Base-by-base conservation (phyloP, 2,888 invertebrate species). In the Epinotia bilunana region DNA sequence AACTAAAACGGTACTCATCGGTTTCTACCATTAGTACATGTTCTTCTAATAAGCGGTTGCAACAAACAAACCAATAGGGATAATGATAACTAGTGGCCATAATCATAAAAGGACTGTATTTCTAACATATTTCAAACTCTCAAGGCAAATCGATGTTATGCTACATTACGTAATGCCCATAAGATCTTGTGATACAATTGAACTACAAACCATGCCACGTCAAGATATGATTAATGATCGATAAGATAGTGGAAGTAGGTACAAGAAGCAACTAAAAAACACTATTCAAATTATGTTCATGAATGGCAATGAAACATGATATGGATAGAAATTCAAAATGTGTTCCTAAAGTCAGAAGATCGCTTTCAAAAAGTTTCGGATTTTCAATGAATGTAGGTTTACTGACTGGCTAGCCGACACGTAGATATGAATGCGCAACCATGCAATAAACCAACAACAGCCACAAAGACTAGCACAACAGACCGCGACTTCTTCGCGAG, bases 181-280 rank as follows among this genome's bases (percentile, higher is more conserved):
- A 67, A 58, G 43, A 74, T 70, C 74, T 74, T 71, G 74, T 74
- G 74, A 74, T 71, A 65, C 39, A 49, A 75, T 62, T 57, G 67
- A 67, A 62, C 61, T 58, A 49, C 75, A 72, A 65, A 49, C 75
- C 65, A 64, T 65, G 60, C 70, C 71, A 53, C 71, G 71, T 62
- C 75, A 72, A 71, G 57, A 61, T 72, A 71, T 65, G 74, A 75
- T 71, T 67, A 71, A 71, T 72, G 62, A 49, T 57, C 65, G 72
- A 75, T 75, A 72, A 75, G 75, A 75, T 75, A 75, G 46, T 28
- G 43, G 39, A 53, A 53, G 53, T 28, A 43, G 3, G 46, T 67
- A 67, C 39, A 20, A 60, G 39, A 5, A 43, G 39, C 20, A 3
- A 68, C 55, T 43, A 69, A 43, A 57, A 33, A 69, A 69, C 18